A percentile compares a stretch with the other conserved stretches of the same genome.
Conservation (phyloP, 1,140 invertebrate genomes). For the Penaeus japonicus region DNA sequence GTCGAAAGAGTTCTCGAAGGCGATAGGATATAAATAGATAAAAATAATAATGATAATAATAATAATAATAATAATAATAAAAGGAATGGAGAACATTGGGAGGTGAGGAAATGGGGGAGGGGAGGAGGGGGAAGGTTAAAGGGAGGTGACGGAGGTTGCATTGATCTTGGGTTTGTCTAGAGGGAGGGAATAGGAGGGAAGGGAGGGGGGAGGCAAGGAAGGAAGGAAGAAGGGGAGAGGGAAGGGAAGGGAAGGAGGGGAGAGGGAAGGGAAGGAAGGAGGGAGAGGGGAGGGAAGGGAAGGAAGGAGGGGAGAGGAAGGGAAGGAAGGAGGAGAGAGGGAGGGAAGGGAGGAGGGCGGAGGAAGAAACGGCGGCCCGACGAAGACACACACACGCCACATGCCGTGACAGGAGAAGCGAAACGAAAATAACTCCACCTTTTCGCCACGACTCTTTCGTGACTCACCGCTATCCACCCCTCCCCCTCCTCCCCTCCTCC, state of each 20-base stretch:
- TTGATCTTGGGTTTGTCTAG: too few species aligned
- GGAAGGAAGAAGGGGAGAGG: background rate
- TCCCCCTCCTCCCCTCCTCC: too few species aligned
- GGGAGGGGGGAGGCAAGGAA: background rate
- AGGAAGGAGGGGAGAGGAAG: background rate
- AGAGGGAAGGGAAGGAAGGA: background rate
- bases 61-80: too few species aligned
- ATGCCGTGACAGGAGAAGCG: constrained; percentile 14
- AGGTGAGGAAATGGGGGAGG: too few species aligned
- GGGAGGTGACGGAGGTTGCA: too few species aligned
- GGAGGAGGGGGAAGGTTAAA: too few species aligned
- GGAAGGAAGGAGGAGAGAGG: background rate
- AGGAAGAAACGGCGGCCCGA: background rate
- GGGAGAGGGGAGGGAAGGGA: background rate
- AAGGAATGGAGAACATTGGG: too few species aligned
- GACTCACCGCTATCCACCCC: background rate
- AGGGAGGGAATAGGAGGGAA: too few species aligned
- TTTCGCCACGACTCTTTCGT: background rate
- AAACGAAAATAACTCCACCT: constrained; percentile 34
- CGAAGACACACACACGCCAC: constrained; percentile 21
- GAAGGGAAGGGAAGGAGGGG: background rate
- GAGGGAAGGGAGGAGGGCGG: background rate
- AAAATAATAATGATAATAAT: too few species aligned
- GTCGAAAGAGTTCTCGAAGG: too few species aligned
- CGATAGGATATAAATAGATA: too few species aligned